Evolutionary conservation across 53 echinoderm and acorn worm species (phyloP), one percentile per base, ranked within the genome.

Genomic region (Luidia sarsii): DNA sequence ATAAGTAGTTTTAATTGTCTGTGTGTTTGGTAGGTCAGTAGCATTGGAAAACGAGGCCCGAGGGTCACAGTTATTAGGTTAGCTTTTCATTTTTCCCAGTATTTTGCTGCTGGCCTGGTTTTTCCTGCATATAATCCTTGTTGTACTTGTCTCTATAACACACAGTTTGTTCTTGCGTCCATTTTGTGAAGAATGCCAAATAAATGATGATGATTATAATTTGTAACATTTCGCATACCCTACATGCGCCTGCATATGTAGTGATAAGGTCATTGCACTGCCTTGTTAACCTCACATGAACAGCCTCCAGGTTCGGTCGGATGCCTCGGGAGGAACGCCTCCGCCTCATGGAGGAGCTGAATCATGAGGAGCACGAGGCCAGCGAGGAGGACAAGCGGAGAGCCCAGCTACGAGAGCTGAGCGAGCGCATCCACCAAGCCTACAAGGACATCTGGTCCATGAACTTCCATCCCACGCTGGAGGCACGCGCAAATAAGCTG

Each of bases 261-360:
- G n/a, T n/a, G n/a, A n/a, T n/a, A n/a, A n/a, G n/a, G n/a, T n/a
- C n/a, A n/a, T n/a, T n/a, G n/a, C n/a, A n/a, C n/a, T n/a, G n/a
- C n/a, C n/a, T n/a, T n/a, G n/a, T n/a, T n/a, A n/a, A n/a, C n/a
- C n/a, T n/a, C n/a, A n/a, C n/a, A n/a, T 46, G 0, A 2, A 7
- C 86, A 99, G 99, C 99, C 23, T 99, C 99, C 7, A 86, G 99
- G 71, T 99, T 99, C 82, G 99, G 99, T 56, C 84, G 99, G 39
- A 99, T 99, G 99, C 99, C 99, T 23, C 66, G 93, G 39, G 99
- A 99, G 89, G 99, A 99, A 79, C 83, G 99, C 21, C 72, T 99
- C 5, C 72, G 94, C 19, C 84, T 99, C 38, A 82, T 94, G 48
- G 94, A 99, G 75, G 95, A 95, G 68, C 61, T 95, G 13, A 89